phyloP scores from a whole-genome alignment of 2,113 vertebrate genomes.

The Polypterus bichir region DNA sequence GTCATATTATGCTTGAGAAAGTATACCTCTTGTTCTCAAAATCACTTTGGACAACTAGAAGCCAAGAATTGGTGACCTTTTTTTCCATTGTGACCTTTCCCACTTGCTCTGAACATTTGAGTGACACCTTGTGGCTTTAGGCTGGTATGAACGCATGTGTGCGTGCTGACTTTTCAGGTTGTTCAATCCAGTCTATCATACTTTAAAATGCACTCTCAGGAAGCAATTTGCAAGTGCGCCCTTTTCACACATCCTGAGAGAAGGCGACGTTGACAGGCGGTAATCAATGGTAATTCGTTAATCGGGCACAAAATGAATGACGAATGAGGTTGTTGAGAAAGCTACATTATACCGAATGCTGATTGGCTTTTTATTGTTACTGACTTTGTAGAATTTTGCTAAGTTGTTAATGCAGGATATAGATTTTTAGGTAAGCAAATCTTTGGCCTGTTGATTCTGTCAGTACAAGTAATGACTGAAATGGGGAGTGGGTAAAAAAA shows the following conservation, averaged over 20 bases:
- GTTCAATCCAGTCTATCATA: not conserved
- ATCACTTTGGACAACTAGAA: no score
- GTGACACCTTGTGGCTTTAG: no score
- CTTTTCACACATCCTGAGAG: not conserved
- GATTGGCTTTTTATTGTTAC: not conserved
- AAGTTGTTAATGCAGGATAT: not conserved
- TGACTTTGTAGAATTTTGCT: not conserved
- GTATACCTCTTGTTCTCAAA: no score
- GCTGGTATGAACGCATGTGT: no score
- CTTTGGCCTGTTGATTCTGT: not conserved
- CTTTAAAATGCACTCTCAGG: not conserved
- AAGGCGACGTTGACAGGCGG: not conserved
- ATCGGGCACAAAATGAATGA: not conserved
- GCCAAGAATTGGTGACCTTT: no score
- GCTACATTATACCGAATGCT: no score
- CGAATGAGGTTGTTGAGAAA: no score
- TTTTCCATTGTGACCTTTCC: no score
- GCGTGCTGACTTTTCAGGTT: no score
- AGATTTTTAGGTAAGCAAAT: not conserved
- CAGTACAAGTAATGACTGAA: not conserved
- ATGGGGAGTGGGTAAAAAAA: no score
- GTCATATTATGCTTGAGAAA: no score
- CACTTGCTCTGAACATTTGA: no score
- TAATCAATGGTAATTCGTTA: not conserved
- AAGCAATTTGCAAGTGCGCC: not conserved